phyloP scores from a whole-genome alignment of 2,888 invertebrate species.

The Drosophila pegasa region DNA sequence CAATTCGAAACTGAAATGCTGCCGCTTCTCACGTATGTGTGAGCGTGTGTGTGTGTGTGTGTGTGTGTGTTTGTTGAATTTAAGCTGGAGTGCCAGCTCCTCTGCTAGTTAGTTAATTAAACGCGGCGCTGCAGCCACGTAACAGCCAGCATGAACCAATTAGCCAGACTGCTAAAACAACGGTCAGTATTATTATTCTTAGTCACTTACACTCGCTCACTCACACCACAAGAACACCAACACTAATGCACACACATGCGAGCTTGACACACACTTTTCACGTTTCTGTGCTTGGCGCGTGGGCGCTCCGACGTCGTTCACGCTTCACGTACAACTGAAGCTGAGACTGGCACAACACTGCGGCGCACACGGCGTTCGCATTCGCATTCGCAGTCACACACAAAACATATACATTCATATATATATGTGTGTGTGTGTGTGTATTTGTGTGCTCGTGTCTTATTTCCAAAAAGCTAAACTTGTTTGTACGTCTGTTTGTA shows the following conservation, averaged over 20 bases:
- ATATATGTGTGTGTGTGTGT: not conserved
- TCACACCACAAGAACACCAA: conserved; percentile 19
- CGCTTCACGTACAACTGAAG: conserved; percentile 65
- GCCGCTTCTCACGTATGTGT: conserved; percentile 15
- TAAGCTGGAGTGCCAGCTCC: conserved; percentile 30
- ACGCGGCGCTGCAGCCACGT: conserved; percentile 44
- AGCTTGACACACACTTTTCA: conserved; percentile 52
- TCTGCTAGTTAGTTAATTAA: conserved; percentile 30
- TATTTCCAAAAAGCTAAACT: conserved; percentile 73
- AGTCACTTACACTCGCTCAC: conserved; percentile 25
- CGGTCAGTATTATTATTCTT: conserved; percentile 45
- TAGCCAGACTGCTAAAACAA: conserved; percentile 41
- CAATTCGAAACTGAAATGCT: conserved; percentile 41
- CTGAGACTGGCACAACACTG: conserved; percentile 60
- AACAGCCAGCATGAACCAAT: conserved; percentile 37
- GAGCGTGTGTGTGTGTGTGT: conserved; percentile 9
- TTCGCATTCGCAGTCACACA: conserved; percentile 15
- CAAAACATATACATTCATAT: not conserved
- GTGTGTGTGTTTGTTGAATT: conserved; percentile 17
- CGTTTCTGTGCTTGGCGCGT: conserved; percentile 44
- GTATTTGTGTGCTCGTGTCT: conserved; percentile 45
- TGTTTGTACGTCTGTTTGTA: conserved; percentile 71
- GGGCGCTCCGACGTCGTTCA: conserved; percentile 59
- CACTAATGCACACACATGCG: conserved; percentile 22
- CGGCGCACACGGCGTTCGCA: conserved; percentile 41